Conservation (phyloP, 2,797 vertebrate species). For the Anolis apletophallus region DNA sequence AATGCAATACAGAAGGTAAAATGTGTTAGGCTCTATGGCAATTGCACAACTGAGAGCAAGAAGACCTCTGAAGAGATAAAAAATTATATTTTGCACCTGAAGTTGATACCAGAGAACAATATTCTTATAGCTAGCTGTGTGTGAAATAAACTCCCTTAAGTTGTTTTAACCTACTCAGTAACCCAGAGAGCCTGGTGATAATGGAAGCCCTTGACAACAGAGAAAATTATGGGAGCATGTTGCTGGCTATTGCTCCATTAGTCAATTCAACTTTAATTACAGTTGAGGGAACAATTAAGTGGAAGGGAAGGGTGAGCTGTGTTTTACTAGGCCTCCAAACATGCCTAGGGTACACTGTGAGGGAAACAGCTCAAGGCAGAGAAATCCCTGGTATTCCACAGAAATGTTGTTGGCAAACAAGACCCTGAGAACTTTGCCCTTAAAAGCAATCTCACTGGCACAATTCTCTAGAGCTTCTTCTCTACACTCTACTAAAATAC, state of each 20-base stretch:
- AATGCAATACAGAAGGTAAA: constrained; percentile 35
- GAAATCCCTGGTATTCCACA: constrained; percentile 56
- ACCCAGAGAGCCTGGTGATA: constrained; percentile 55
- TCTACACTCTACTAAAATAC: neutral
- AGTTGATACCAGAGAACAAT: constrained; percentile 20
- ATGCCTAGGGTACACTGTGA: constrained; percentile 42
- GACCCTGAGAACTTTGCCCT: constrained; percentile 32
- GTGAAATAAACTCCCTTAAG: constrained; percentile 48
- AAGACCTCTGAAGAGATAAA: constrained; percentile 13
- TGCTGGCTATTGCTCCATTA: constrained; percentile 67
- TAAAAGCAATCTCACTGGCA: constrained; percentile 36
- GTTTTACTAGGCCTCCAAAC: constrained; percentile 62
- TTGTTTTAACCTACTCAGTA: constrained; percentile 49
- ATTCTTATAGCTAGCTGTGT: constrained; percentile 37
- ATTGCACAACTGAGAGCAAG: neutral
- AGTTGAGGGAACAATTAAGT: constrained; percentile 67
- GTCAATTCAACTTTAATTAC: constrained; percentile 69
- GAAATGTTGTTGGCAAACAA: constrained; percentile 52
- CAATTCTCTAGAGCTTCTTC: constrained; percentile 21
- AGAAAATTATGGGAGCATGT: constrained; percentile 60
- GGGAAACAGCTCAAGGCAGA: constrained; percentile 45
- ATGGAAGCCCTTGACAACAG: constrained; percentile 57
- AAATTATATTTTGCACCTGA: constrained; percentile 42
- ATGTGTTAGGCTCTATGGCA: constrained; percentile 16
- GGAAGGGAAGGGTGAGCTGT: constrained; percentile 57